Base-by-base conservation (phyloP, 1,140 invertebrate genomes). In the Drosophila albomicans region DNA sequence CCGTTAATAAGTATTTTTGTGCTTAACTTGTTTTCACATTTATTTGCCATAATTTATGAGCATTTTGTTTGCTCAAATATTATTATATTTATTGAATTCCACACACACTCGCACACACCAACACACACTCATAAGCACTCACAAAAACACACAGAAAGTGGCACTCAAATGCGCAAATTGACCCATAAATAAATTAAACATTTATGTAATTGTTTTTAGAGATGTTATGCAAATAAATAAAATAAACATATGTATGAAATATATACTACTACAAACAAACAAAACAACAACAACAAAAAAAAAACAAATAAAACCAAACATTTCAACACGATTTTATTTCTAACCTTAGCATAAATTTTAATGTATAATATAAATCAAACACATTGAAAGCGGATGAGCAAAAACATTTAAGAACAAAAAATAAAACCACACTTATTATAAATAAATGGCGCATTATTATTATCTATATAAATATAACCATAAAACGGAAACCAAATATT, bases 241-340 rank as follows among this genome's bases (percentile, higher is more conserved):
- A 11, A 78, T 16, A 72, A 48, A 66, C 28, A 68, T 62, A 52
- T 54, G 46, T 51, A 32, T 59, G 68, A 68, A 46, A 48, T 59
- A 66, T 78, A 69, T 61, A 58, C 45, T 20, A 61, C 28, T 10
- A 8, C 25, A 41, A 58, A 63, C 30, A 58, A 63, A 68, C 15
- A 41, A 54, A 51, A 58, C 11, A 70, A 71, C 59, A 66, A 20
- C 1, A 20, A 25, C 3, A 68, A 8, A 32, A 54, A 68, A 8
- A 32, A 54, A 51, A 58, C 11, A 70, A 71, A 66, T 25, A 25
- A 66, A 73, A 58, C 54, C 66, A 72, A 82, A 87, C 73, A 78
- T 72, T 88, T 88, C 77, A 80, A 82, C 61, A 80, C 51, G 75
- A 87, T 88, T 87, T 87, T 87, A 84, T 88, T 87, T 88, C 73